Percentiles rank a stretch among this genome's conserved stretches.
These are phyloP conservation scores for Cassiopea xamachana DNA, from an alignment of 30 jellyfish, hydroid and myxozoan species.

Conservation along the genomic window DNA sequence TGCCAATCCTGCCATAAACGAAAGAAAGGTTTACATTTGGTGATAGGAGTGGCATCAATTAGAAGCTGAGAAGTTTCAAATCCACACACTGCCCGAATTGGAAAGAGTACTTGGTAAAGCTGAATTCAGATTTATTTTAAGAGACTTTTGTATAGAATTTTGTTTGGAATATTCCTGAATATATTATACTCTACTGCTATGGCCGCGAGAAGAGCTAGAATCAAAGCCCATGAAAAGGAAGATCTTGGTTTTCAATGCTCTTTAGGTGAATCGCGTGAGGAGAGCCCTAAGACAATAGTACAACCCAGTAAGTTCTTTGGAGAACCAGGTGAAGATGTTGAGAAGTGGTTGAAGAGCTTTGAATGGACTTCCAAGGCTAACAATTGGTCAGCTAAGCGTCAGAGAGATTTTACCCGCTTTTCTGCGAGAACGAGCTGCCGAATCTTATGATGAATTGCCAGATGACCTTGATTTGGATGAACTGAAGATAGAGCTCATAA, in stretches of 20 bases:
- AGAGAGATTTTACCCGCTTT: slow-evolving; percentile 36
- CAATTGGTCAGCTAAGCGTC: slow-evolving; percentile 26
- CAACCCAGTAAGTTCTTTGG: slow-evolving; percentile 20
- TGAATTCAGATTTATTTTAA: too few species aligned
- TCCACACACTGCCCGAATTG: background rate
- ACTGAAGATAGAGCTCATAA: background rate
- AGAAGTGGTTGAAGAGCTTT: slow-evolving; percentile 45
- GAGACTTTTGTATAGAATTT: background rate
- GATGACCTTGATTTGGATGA: background rate
- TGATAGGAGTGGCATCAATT: background rate
- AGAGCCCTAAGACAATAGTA: background rate
- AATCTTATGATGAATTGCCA: slow-evolving; percentile 41
- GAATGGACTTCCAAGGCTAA: slow-evolving; percentile 27
- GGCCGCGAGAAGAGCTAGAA: background rate
- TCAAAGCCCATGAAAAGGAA: background rate
- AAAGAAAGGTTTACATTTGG: background rate
- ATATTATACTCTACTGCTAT: background rate
- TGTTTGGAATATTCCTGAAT: background rate
- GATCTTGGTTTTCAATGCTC: background rate
- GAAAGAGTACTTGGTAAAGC: background rate
- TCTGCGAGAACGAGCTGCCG: slow-evolving; percentile 36
- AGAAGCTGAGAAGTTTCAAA: background rate
- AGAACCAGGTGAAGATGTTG: slow-evolving; percentile 26
- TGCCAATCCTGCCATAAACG: too few species aligned
- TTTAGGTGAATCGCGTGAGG: background rate